phyloP scores from a whole-genome alignment of 2,888 invertebrate species.

The Dolichopus griseipennis region DNA sequence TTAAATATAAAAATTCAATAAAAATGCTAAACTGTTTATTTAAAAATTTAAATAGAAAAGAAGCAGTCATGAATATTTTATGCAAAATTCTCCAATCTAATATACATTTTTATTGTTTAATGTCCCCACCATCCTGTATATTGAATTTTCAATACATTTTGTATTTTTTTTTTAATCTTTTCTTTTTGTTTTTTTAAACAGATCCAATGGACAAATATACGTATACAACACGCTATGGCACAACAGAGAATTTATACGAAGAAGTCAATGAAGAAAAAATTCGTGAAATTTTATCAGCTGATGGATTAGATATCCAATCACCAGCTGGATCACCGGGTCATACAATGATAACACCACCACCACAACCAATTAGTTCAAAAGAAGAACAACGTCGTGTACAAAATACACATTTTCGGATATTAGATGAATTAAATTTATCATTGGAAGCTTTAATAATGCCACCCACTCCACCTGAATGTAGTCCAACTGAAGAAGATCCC shows the following conservation, averaged over 20 bases:
- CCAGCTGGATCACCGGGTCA: neutral
- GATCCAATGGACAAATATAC: conserved; percentile 43
- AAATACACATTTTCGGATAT: conserved; percentile 63
- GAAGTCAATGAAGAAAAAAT: conserved; percentile 22
- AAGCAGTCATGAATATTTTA: no score
- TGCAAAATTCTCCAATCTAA: no score
- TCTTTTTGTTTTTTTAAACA: neutral
- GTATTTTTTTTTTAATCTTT: neutral
- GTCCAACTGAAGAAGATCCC: conserved; percentile 49
- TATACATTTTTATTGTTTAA: no score
- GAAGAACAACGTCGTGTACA: conserved; percentile 71
- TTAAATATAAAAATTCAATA: no score
- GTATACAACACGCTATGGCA: conserved; percentile 62
- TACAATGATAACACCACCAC: neutral
- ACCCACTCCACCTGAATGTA: conserved; percentile 32
- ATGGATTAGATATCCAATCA: conserved; percentile 40
- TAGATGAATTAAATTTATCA: conserved; percentile 70
- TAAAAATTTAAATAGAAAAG: no score
- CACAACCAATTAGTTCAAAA: conserved; percentile 30
- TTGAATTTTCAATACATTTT: neutral
- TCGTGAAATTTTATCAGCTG: conserved; percentile 25
- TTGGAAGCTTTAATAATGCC: conserved; percentile 80
- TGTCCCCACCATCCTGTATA: no score
- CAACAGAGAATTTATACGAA: conserved; percentile 49
- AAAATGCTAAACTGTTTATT: no score